Conservation (phyloP, 2,113 vertebrate genomes). For the Heterochromis multidens region DNA sequence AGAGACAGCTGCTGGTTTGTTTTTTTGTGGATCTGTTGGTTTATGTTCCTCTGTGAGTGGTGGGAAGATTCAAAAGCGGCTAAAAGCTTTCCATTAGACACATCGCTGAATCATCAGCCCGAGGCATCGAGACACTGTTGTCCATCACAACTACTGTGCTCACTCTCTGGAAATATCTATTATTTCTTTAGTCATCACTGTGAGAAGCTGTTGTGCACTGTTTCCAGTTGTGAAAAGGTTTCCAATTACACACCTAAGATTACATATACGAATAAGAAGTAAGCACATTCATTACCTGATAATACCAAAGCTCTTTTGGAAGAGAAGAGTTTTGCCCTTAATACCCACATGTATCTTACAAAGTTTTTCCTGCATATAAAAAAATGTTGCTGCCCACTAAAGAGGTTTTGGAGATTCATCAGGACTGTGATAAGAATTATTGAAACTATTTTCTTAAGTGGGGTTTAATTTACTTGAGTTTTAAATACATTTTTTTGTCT, state of each 20-base stretch:
- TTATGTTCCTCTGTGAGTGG: conserved; percentile 5
- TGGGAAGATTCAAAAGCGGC: conserved; percentile 36
- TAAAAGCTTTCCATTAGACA: conserved; percentile 54
- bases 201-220: background rate
- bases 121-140: background rate
- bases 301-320: background rate
- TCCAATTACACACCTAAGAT: background rate
- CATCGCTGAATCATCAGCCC: conserved; percentile 40
- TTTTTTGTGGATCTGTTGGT: conserved; percentile 1
- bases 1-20: background rate
- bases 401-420: background rate
- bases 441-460: background rate
- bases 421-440: background rate
- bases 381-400: background rate
- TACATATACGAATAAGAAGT: background rate
- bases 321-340: background rate
- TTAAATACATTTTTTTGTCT: background rate
- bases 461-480: too few relatives aligned
- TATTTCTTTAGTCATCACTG: background rate
- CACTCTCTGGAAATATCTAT: background rate
- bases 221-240: background rate
- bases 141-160: background rate
- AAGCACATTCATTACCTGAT: background rate
- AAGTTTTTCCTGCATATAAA: background rate
- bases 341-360: background rate